Percentiles rank a stretch among this genome's conserved stretches.
These are phyloP conservation scores for Mesocentrotus franciscanus DNA, from an alignment of 53 echinoderm and acorn worm species.

Conservation along the genomic window DNA sequence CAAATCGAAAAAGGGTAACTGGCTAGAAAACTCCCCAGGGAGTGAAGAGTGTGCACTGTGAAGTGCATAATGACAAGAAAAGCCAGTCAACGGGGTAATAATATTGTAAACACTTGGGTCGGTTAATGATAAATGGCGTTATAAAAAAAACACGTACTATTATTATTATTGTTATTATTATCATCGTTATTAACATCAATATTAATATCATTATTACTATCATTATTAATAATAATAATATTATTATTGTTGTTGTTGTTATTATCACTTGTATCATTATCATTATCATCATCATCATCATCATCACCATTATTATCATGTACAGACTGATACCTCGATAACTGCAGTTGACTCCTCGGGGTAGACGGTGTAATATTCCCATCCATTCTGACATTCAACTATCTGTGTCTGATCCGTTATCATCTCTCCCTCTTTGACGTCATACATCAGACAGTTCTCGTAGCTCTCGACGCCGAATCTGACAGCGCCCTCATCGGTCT, in stretches of 20 bases:
- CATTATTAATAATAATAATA: too few relatives aligned
- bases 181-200: too few relatives aligned
- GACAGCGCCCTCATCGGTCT: slow-evolving; percentile 28
- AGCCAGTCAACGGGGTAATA: too few relatives aligned
- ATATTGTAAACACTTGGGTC: too few relatives aligned
- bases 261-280: not conserved
- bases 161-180: too few relatives aligned
- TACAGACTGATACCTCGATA: slow-evolving; percentile 72
- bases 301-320: not conserved
- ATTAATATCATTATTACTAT: not conserved
- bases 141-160: too few relatives aligned
- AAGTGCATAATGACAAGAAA: too few relatives aligned
- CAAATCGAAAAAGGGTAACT: too few relatives aligned
- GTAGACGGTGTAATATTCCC: slow-evolving; percentile 64
- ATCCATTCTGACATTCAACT: slow-evolving; percentile 73
- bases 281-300: not conserved
- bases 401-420: slow-evolving; percentile 51
- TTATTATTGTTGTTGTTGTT: too few relatives aligned
- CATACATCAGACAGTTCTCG: slow-evolving; percentile 67
- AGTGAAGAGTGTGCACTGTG: too few relatives aligned
- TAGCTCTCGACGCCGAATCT: slow-evolving; percentile 30
- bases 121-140: too few relatives aligned
- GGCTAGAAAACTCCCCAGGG: too few relatives aligned
- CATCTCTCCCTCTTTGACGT: slow-evolving; percentile 27
- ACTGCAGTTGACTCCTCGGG: slow-evolving; percentile 80